Conservation (phyloP, 1,140 invertebrate genomes). For the Tetramorium simillimum region DNA sequence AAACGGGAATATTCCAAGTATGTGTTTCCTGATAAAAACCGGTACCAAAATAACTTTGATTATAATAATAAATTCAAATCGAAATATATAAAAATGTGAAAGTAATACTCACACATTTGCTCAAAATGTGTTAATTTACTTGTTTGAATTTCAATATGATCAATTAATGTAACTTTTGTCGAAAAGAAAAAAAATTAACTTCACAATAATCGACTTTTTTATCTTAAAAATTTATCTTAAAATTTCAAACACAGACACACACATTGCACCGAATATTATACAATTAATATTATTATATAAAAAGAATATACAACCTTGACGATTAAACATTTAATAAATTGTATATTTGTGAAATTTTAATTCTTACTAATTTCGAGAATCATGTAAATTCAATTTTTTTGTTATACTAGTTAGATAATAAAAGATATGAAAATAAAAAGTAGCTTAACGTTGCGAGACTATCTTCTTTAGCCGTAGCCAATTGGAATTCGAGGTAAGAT, state of each 20-base stretch:
- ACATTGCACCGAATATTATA: conserved; percentile 8
- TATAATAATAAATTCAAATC: conserved; percentile 17
- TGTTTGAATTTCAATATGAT: not conserved
- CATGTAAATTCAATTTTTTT: not conserved
- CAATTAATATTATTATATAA: not conserved
- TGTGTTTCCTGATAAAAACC: not conserved
- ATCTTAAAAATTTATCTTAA: not conserved
- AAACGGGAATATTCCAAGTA: not conserved
- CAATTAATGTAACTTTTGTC: not conserved
- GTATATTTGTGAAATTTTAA: not conserved
- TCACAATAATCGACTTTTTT: not conserved
- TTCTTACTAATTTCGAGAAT: not conserved
- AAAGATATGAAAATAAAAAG: not conserved
- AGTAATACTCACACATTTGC: not conserved
- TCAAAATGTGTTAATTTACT: not conserved
- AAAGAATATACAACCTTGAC: not conserved
- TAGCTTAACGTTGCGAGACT: not conserved
- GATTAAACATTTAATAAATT: not conserved
- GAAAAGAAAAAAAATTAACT: not conserved
- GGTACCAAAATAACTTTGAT: not conserved
- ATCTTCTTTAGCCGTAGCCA: not conserved
- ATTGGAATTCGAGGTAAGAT: not conserved
- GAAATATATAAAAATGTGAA: not conserved
- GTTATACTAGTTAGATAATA: not conserved
- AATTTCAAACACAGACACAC: too few relatives aligned